Conservation (phyloP, 2,113 vertebrate genomes). For the Ctenodactylus gundi region DNA sequence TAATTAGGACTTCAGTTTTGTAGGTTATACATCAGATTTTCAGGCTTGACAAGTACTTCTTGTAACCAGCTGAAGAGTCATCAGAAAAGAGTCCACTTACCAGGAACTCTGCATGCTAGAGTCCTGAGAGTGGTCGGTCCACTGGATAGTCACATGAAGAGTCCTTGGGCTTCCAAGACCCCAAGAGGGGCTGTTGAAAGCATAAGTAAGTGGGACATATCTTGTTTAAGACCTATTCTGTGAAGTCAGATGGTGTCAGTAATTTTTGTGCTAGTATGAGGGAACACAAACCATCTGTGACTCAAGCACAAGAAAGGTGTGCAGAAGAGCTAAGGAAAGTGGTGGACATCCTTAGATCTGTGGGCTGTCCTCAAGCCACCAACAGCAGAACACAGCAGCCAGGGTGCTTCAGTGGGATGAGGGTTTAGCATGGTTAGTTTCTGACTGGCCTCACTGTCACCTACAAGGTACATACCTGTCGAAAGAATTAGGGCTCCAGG, state of each 20-base stretch:
- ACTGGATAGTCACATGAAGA: neutral
- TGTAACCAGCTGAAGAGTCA: neutral
- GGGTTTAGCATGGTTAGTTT: neutral
- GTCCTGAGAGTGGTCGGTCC: neutral
- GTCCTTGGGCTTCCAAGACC: neutral
- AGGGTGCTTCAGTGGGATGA: neutral
- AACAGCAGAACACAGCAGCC: neutral
- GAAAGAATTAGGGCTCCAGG: neutral
- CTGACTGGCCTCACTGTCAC: neutral
- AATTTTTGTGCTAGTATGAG: neutral
- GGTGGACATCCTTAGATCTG: neutral
- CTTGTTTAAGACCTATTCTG: neutral
- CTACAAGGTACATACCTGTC: neutral
- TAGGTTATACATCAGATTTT: neutral
- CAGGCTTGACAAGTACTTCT: neutral
- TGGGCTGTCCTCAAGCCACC: neutral
- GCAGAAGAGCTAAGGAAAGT: neutral
- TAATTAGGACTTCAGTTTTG: slow-evolving; percentile 4
- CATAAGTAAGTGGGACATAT: neutral
- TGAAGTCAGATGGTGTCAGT: neutral
- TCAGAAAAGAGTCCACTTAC: neutral
- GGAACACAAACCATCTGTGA: neutral
- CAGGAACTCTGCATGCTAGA: neutral
- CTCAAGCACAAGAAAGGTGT: neutral
- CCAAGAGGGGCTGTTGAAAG: neutral